These are phyloP conservation scores for Presbytis comata DNA, from an alignment of 2,797 vertebrate genomes.

Conservation along the genomic window DNA sequence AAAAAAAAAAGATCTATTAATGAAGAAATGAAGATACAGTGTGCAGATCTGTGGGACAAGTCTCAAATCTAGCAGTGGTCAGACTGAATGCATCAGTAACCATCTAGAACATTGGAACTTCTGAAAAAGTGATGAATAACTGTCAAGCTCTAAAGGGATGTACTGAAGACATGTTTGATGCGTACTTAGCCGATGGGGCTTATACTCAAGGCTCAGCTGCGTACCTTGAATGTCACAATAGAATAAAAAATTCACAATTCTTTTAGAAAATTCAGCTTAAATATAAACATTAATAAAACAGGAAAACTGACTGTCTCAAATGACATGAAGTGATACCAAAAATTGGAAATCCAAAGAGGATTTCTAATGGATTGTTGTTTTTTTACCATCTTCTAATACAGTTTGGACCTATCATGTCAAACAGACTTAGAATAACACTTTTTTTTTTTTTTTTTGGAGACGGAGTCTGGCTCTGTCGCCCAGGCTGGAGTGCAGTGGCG, in stretches of 20 bases:
- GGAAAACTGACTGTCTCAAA: not conserved
- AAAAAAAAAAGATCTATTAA: not conserved
- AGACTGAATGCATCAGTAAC: not conserved
- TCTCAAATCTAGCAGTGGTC: not conserved
- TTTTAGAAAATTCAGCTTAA: conserved; percentile 36
- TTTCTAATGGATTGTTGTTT: conserved; percentile 23
- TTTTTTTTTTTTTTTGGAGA: not conserved
- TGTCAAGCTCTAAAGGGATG: not conserved
- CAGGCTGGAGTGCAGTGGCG: too few species aligned
- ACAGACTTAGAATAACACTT: conserved; percentile 31
- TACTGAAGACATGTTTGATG: not conserved
- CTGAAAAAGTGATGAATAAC: not conserved
- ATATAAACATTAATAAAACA: conserved; percentile 25
- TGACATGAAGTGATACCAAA: conserved; percentile 9
- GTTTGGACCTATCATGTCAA: conserved; percentile 22
- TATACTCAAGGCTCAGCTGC: not conserved
- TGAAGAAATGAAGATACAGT: not conserved
- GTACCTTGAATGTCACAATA: not conserved
- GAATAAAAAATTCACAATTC: not conserved
- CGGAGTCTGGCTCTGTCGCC: too few species aligned
- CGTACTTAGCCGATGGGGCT: not conserved
- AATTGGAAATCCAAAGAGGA: not conserved
- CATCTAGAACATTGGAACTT: not conserved
- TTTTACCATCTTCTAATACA: not conserved
- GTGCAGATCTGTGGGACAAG: not conserved